phyloP scores from a whole-genome alignment of 2,888 invertebrate species.

The Deilephila porcellus region DNA sequence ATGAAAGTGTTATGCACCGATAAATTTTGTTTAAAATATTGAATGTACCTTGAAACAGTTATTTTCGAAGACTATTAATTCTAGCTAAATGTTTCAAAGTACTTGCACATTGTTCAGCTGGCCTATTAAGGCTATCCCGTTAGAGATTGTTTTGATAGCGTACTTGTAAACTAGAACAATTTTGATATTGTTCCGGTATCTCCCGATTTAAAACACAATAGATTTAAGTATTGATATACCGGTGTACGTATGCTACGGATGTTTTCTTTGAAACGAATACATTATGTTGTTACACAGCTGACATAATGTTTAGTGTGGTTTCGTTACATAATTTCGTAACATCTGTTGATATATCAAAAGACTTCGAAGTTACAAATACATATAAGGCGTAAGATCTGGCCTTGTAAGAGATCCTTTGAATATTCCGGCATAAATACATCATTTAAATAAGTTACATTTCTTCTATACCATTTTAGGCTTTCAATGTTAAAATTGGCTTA shows the following conservation, averaged over 20 bases:
- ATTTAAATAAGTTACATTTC: background rate
- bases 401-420: no score
- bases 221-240: no score
- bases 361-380: no score
- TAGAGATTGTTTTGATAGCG: slow-evolving; percentile 18
- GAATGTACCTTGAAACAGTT: background rate
- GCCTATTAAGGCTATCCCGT: slow-evolving; percentile 5
- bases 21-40: background rate
- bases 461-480: background rate
- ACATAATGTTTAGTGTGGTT: no score
- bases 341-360: no score
- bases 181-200: background rate
- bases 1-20: background rate
- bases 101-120: background rate
- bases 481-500: no score
- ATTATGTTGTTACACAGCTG: no score
- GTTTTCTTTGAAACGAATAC: no score
- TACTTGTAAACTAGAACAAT: background rate
- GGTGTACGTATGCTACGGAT: no score
- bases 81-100: background rate
- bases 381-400: no score
- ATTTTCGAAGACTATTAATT: background rate
- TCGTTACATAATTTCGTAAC: no score
- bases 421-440: background rate
- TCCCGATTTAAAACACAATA: no score